A percentile compares a stretch with the other conserved stretches of the same genome.
These are phyloP conservation scores for Spodoptera exigua DNA, from an alignment of 2,888 invertebrate genomes.

Conservation along the genomic window DNA sequence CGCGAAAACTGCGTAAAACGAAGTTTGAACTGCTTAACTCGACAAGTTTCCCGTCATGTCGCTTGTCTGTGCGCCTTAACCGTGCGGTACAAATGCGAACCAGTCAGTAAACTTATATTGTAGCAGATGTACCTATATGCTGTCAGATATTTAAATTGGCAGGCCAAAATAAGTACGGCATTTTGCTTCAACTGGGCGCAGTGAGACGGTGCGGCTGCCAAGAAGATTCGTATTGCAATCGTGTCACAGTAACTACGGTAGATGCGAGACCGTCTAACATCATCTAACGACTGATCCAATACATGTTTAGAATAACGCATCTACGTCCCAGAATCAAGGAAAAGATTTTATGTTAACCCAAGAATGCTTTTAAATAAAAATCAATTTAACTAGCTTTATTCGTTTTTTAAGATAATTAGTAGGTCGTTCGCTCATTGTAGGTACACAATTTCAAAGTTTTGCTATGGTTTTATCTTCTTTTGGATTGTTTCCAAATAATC, in stretches of 20 bases:
- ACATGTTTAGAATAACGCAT: slow-evolving; percentile 20
- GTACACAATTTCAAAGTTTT: no score
- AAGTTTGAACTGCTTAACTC: slow-evolving; percentile 52
- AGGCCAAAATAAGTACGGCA: slow-evolving; percentile 89
- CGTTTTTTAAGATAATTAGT: slow-evolving; percentile 6
- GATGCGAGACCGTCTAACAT: slow-evolving; percentile 53
- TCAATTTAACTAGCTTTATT: slow-evolving; percentile 8
- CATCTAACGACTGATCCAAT: slow-evolving; percentile 37
- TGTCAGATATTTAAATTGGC: slow-evolving; percentile 85
- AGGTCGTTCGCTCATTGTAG: no score
- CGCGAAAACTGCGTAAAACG: slow-evolving; percentile 65
- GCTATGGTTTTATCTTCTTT: slow-evolving; percentile 4
- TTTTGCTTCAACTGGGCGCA: slow-evolving; percentile 88
- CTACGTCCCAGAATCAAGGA: slow-evolving; percentile 13
- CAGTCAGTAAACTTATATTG: slow-evolving; percentile 65
- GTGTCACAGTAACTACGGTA: slow-evolving; percentile 69
- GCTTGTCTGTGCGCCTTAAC: slow-evolving; percentile 61
- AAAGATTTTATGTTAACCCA: slow-evolving; percentile 6
- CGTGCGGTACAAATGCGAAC: slow-evolving; percentile 65
- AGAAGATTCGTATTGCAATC: slow-evolving; percentile 85
- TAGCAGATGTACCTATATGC: slow-evolving; percentile 67
- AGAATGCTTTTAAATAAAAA: slow-evolving; percentile 16
- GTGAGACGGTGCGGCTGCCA: slow-evolving; percentile 77
- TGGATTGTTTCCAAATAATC: slow-evolving; percentile 47
- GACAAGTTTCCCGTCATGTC: slow-evolving; percentile 62